A percentile compares a stretch with the other conserved stretches of the same genome.
Conservation (phyloP, 2,797 vertebrate genomes). For the Pangasius larnaudii region DNA sequence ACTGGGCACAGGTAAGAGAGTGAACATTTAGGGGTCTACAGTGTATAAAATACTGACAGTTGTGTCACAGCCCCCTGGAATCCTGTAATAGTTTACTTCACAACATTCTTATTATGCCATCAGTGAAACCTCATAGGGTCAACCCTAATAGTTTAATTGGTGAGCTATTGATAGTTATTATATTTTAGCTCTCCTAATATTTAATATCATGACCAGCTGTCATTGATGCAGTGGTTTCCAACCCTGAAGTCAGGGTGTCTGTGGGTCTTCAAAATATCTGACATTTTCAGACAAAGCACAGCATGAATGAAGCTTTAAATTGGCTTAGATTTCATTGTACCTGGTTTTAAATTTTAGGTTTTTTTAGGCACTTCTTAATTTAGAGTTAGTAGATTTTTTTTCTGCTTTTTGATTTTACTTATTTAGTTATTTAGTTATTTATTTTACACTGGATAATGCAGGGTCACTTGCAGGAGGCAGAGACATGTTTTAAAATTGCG, state of each 20-base stretch:
- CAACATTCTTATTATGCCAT: neutral
- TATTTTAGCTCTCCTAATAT: neutral
- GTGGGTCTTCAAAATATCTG: too few species aligned
- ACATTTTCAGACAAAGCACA: neutral
- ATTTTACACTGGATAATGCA: too few species aligned
- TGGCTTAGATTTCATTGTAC: too few species aligned
- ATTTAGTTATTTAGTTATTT: too few species aligned
- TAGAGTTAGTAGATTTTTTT: too few species aligned
- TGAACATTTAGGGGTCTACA: neutral
- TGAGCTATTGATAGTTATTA: neutral
- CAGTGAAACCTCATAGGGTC: neutral
- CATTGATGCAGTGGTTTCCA: neutral
- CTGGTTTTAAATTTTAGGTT: too few species aligned
- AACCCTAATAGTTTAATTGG: neutral
- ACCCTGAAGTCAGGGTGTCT: neutral
- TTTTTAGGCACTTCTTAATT: too few species aligned
- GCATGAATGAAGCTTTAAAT: neutral
- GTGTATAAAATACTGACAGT: neutral
- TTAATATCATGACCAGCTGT: neutral
- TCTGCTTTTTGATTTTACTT: too few species aligned
- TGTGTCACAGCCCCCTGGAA: neutral
- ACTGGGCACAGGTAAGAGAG: conserved; percentile 90
- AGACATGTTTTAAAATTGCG: neutral
- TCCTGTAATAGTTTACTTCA: neutral
- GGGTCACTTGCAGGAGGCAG: neutral